Base-by-base conservation (phyloP, 2,113 vertebrate species). In the Otolemur garnettii region DNA sequence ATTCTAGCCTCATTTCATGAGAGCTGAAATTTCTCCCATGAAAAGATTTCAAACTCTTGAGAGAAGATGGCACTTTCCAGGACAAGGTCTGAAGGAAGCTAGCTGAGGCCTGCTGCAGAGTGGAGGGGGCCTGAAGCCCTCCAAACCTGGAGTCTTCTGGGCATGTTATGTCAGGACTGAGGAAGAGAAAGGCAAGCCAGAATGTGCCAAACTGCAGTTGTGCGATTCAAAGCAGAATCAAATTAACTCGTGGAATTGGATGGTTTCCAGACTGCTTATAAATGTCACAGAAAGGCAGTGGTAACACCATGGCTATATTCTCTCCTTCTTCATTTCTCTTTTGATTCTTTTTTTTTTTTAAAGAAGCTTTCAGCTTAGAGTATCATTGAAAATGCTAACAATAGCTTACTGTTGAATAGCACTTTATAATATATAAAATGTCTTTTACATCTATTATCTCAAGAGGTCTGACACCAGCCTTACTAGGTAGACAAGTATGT, bases 321-420 rank as follows among this genome's bases (percentile, higher is more conserved):
- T 84, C 60, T 35, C 62, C 80, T 84, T 33, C 68, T 90, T 77
- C 69, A 83, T 75, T 96, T 97, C 91, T 75, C 79, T 83, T 92
- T 95, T 82, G 82, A 88, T 21, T 85, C 75, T 83, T 69, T 89
- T 84, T 94, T 50, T 50, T 2, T 62, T 64, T 62, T 4, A 64
- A 64, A 90, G 91, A 96, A 72, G 21, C 35, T 86, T 90, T 95
- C 55, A 95, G 62, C 45, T 87, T 72, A 69, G 28, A 21, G 21
- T 77, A 62, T 80, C 72, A 85, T 69, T 87, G 87, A 92, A 62
- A 81, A 93, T 84, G 78, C 62, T 81, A 88, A 92, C 93, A 97
- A 90, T 92, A 95, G 78, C 81, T 80, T 96, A 42, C 13, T 2
- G 2, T 0, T 94, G 66, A 96, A 81, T 72, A 91, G 45, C 22